phyloP scores from a whole-genome alignment of 2,888 invertebrate species.

The Rapana venosa region DNA sequence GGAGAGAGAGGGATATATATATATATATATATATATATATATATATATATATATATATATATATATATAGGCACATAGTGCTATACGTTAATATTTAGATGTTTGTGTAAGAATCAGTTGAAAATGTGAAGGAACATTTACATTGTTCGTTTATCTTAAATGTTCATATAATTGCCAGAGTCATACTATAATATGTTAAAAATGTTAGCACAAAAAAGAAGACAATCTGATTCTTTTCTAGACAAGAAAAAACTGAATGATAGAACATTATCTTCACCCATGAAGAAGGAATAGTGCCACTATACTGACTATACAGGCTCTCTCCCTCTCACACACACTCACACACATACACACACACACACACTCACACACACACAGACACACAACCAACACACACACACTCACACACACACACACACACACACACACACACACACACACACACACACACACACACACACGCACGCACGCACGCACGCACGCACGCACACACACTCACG shows the following conservation, averaged over 20 bases:
- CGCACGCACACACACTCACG: not conserved
- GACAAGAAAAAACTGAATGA: not conserved
- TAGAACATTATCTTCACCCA: not conserved
- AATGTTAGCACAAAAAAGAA: not conserved
- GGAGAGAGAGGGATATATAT: too few species aligned
- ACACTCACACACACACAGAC: slow-evolving; percentile 1
- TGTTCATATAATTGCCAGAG: not conserved
- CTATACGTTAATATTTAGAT: too few species aligned
- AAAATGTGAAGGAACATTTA: too few species aligned
- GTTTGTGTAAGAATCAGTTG: too few species aligned
- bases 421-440: too few species aligned
- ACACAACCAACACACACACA: not conserved
- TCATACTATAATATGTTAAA: not conserved
- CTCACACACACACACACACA: not conserved
- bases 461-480: not conserved
- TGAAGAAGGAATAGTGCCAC: not conserved
- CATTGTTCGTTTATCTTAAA: not conserved
- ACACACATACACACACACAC: not conserved
- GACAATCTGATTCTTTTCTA: not conserved
- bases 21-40: too few species aligned
- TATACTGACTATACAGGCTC: not conserved
- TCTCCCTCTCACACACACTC: not conserved
- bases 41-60: too few species aligned
- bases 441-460: not conserved
- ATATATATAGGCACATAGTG: too few species aligned